phyloP scores from a whole-genome alignment of 2,888 invertebrate genomes.

The Patella caerulea region DNA sequence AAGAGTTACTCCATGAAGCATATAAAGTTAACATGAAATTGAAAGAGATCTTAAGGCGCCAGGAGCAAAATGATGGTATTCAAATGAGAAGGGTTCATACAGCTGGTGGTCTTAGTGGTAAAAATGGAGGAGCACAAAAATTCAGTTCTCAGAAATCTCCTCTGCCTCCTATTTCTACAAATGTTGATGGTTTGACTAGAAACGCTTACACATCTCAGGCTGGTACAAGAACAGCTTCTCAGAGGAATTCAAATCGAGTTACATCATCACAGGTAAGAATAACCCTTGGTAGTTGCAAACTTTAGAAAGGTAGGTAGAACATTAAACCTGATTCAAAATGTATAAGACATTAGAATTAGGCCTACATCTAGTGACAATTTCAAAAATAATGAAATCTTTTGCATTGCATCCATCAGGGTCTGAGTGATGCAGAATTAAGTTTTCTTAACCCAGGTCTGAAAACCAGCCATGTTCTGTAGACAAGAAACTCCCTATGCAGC shows the following conservation, averaged over 20 bases:
- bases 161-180: not conserved
- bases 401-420: too few species aligned
- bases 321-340: too few species aligned
- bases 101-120: not conserved
- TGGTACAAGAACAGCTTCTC: not conserved
- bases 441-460: too few species aligned
- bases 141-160: not conserved
- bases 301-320: too few species aligned
- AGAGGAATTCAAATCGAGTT: not conserved
- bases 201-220: not conserved
- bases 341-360: too few species aligned
- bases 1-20: constrained; percentile 54
- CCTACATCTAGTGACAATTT: too few species aligned
- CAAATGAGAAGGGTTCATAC: not conserved
- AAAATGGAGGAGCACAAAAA: not conserved
- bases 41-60: constrained; percentile 47
- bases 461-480: too few species aligned
- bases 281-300: too few species aligned
- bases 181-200: not conserved
- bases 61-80: constrained; percentile 32
- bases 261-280: constrained; percentile 2
- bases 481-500: too few species aligned
- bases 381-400: too few species aligned
- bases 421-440: too few species aligned
- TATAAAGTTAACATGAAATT: constrained; percentile 57